Percentiles rank a stretch among this genome's conserved stretches.
Conservation (phyloP, 2,888 invertebrate genomes). For the Pediacus dermestoides region DNA sequence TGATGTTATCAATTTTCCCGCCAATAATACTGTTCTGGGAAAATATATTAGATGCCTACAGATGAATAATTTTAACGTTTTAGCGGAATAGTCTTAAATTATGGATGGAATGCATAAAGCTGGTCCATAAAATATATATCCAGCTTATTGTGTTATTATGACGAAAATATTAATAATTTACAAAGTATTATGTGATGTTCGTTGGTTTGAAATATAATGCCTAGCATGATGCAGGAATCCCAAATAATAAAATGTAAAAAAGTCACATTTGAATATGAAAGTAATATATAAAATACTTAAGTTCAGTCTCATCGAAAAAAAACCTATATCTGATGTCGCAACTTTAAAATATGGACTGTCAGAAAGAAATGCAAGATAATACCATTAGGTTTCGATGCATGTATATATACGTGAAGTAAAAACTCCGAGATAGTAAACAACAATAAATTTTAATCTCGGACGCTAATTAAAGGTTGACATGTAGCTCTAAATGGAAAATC, state of each 20-base stretch:
- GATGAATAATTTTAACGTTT: too few relatives aligned
- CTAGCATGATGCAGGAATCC: constrained; percentile 24
- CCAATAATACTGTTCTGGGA: too few relatives aligned
- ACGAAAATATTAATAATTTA: constrained; percentile 15
- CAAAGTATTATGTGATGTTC: constrained; percentile 14
- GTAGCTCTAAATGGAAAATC: constrained; percentile 22
- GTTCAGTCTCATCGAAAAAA: constrained; percentile 24
- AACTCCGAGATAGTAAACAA: constrained; percentile 24
- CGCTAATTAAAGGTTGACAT: constrained; percentile 30
- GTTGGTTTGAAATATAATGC: constrained; percentile 12
- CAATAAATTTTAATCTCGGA: constrained; percentile 26
- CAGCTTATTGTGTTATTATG: too few relatives aligned
- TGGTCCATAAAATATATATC: constrained; percentile 28
- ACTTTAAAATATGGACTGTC: constrained; percentile 39
- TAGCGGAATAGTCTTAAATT: too few relatives aligned
- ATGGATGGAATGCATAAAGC: too few relatives aligned
- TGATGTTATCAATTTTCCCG: too few relatives aligned
- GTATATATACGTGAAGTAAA: constrained; percentile 6
- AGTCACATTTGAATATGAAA: constrained; percentile 33
- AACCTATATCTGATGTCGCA: constrained; percentile 31
- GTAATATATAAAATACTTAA: constrained; percentile 32
- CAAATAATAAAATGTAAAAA: constrained; percentile 26
- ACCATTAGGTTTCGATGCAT: constrained; percentile 32
- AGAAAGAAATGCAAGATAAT: constrained; percentile 37
- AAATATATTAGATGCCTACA: too few relatives aligned